A percentile compares a stretch with the other conserved stretches of the same genome.
These are phyloP conservation scores for Eilema depressum DNA, from an alignment of 2,888 invertebrate species.

Conservation along the genomic window DNA sequence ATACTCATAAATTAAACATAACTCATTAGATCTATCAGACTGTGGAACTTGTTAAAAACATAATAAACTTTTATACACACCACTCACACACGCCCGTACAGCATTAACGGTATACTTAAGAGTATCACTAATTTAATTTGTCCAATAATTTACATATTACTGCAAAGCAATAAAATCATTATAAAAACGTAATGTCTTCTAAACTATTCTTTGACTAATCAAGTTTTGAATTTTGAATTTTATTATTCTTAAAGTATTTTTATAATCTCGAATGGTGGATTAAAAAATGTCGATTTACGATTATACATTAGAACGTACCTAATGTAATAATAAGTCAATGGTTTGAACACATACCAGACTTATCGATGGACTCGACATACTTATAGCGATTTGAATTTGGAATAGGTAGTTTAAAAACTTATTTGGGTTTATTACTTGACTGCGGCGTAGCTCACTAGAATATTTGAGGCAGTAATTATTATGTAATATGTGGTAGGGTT, in stretches of 20 bases:
- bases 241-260: constrained; percentile 26
- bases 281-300: constrained; percentile 10
- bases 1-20: constrained; percentile 32
- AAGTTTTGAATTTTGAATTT: constrained; percentile 29
- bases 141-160: constrained; percentile 49
- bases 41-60: constrained; percentile 25
- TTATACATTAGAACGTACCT: not conserved
- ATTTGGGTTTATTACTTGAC: constrained; percentile 6
- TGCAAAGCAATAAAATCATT: constrained; percentile 49
- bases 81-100: constrained; percentile 18
- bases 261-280: constrained; percentile 13
- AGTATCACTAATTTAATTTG: constrained; percentile 46
- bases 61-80: constrained; percentile 19
- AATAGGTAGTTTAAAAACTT: constrained; percentile 5
- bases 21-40: constrained; percentile 20
- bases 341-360: constrained; percentile 21
- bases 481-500: not conserved
- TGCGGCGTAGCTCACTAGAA: not conserved
- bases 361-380: not conserved
- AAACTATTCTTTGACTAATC: constrained; percentile 45
- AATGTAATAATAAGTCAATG: not conserved
- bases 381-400: constrained; percentile 11
- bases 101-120: constrained; percentile 33
- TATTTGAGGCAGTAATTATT: not conserved
- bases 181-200: constrained; percentile 50